These are phyloP conservation scores for Choloepus hoffmanni DNA, from an alignment of 2,113 vertebrate species.

Conservation along the genomic window DNA sequence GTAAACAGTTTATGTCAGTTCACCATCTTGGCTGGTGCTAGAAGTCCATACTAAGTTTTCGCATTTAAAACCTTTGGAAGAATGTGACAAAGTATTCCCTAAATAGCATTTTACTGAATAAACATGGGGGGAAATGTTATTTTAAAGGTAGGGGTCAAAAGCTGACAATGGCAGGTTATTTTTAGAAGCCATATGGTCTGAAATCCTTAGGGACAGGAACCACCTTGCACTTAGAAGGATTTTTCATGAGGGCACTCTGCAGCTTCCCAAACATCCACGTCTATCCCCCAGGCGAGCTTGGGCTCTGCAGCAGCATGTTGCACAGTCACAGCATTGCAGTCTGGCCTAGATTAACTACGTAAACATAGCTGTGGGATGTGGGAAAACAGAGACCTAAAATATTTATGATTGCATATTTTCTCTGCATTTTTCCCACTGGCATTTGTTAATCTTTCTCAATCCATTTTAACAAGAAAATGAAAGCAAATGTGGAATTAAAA, in stretches of 20 bases:
- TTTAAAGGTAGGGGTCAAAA: conserved; percentile 48
- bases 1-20: neutral
- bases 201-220: neutral
- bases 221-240: neutral
- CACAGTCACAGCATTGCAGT: accelerated
- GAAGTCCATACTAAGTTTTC: neutral
- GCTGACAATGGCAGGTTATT: neutral
- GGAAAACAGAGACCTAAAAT: neutral
- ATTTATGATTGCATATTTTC: neutral
- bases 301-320: accelerated
- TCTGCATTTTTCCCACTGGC: neutral
- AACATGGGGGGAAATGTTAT: neutral
- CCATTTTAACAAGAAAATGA: conserved; percentile 61
- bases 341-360: neutral
- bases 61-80: neutral
- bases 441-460: conserved; percentile 44
- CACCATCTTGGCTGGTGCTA: neutral
- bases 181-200: neutral
- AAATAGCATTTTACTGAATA: neutral
- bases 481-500: conserved; percentile 43
- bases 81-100: neutral
- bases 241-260: neutral
- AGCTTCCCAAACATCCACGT: neutral
- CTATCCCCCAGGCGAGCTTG: neutral
- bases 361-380: neutral